phyloP scores from a whole-genome alignment of 1,140 invertebrate genomes.

The Chironomus striatipennis region DNA sequence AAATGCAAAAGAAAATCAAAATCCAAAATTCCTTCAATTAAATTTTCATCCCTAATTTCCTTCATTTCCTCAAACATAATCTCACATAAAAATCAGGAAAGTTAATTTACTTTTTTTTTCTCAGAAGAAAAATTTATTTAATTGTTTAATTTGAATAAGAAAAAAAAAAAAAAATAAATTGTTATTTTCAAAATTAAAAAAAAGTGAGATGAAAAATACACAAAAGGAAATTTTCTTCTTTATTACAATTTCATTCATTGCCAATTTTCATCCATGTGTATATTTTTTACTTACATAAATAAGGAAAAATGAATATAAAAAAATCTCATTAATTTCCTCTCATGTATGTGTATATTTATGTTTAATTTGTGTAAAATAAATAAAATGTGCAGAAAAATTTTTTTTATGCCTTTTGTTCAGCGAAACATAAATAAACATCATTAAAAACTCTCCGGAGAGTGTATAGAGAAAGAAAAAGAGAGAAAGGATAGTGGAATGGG shows the following conservation, averaged over 20 bases:
- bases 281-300: not conserved
- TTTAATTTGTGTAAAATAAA: slow-evolving; percentile 10
- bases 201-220: no score
- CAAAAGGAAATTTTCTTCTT: not conserved
- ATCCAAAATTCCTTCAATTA: no score
- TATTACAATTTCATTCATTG: slow-evolving; percentile 14
- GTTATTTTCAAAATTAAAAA: no score
- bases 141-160: no score
- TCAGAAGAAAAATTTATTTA: no score
- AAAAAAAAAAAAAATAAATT: no score
- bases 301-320: not conserved
- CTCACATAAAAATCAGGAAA: no score
- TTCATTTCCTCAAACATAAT: no score
- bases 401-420: slow-evolving; percentile 13
- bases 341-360: not conserved
- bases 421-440: slow-evolving; percentile 14
- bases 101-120: no score
- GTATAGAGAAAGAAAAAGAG: not conserved
- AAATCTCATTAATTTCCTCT: slow-evolving; percentile 3
- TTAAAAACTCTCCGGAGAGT: slow-evolving; percentile 7
- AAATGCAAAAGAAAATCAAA: no score
- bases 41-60: no score
- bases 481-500: not conserved
- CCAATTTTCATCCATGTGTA: not conserved
- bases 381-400: not conserved